A percentile compares a stretch with the other conserved stretches of the same genome.
phyloP scores from a whole-genome alignment of 2,888 invertebrate genomes.

The Dolichopus griseipennis region DNA sequence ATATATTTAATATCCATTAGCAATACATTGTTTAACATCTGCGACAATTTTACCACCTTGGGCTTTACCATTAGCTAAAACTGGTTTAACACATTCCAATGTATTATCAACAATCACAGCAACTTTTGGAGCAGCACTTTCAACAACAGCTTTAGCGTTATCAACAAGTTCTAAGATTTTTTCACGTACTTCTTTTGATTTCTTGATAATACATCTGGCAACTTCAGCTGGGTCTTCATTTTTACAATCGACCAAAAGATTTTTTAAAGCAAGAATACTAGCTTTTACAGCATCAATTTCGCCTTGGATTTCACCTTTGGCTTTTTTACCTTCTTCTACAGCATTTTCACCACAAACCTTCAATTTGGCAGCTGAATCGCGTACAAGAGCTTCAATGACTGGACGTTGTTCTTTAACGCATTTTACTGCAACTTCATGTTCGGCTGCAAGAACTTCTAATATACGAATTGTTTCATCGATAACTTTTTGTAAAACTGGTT shows the following conservation, averaged over 20 bases:
- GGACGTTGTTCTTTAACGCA: neutral
- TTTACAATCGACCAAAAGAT: neutral
- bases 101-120: neutral
- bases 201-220: neutral
- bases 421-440: neutral
- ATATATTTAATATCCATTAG: neutral
- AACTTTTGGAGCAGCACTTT: neutral
- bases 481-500: neutral
- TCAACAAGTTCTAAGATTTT: neutral
- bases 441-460: neutral
- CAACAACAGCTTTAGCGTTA: neutral
- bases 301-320: neutral
- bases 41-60: neutral
- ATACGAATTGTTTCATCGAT: neutral
- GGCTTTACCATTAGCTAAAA: neutral
- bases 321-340: neutral
- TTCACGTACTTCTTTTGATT: neutral
- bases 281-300: neutral
- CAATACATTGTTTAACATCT: neutral
- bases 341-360: neutral
- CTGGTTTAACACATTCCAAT: neutral
- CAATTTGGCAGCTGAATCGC: neutral
- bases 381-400: neutral
- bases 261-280: neutral
- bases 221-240: neutral